Percentiles rank a stretch among this genome's conserved stretches.
phyloP scores from a whole-genome alignment of 2,113 vertebrate genomes.

The Chiloscyllium plagiosum region DNA sequence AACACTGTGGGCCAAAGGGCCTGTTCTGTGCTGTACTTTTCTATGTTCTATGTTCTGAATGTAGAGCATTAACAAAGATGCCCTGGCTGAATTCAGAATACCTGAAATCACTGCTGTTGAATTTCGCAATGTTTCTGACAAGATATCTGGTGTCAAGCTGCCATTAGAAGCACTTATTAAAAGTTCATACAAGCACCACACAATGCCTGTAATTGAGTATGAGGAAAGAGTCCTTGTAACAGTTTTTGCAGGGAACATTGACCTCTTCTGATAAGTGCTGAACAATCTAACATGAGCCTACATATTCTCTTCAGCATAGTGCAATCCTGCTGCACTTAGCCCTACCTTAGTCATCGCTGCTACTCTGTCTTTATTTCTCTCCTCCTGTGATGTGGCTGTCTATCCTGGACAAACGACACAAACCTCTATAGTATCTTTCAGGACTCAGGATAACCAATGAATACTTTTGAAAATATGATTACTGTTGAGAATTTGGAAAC shows the following conservation, averaged over 20 bases:
- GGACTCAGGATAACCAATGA: neutral
- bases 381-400: too few species aligned
- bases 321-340: neutral
- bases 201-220: neutral
- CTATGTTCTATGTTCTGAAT: too few species aligned
- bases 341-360: neutral
- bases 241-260: neutral
- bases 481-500: neutral
- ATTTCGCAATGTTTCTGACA: neutral
- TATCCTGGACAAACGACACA: neutral
- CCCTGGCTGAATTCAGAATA: neutral
- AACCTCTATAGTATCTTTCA: neutral
- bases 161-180: slow-evolving; percentile 6
- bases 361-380: too few species aligned
- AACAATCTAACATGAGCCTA: neutral
- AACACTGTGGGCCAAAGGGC: too few species aligned
- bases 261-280: neutral
- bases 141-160: neutral
- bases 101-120: neutral
- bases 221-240: neutral
- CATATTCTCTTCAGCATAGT: too few species aligned
- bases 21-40: too few species aligned
- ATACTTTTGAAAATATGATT: neutral
- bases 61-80: neutral
- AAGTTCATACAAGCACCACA: neutral